These are phyloP conservation scores for Leptobrachium leishanense DNA, from an alignment of 2,113 vertebrate genomes.

Conservation along the genomic window DNA sequence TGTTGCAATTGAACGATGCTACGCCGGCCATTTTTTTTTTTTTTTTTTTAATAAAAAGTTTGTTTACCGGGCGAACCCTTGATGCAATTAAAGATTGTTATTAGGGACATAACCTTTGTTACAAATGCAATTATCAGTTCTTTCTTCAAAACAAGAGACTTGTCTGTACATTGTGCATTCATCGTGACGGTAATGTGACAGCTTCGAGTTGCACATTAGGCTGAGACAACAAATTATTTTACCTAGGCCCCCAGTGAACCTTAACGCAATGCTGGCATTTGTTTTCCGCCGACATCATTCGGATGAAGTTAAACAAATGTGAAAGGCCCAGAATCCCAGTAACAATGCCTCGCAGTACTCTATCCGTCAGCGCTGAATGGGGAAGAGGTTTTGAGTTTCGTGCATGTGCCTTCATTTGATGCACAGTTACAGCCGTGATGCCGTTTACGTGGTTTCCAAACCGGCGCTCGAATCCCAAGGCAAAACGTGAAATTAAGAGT, in stretches of 20 bases:
- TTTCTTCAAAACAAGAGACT: neutral
- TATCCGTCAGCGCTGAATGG: neutral
- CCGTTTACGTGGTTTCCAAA: too few species aligned
- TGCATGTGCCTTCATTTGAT: neutral
- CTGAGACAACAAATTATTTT: slow-evolving; percentile 39
- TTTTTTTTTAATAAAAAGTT: neutral
- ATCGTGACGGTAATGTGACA: slow-evolving; percentile 33
- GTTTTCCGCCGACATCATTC: slow-evolving; percentile 17
- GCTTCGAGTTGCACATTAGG: slow-evolving; percentile 24
- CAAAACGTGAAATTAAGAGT: too few species aligned
- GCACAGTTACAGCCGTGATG: neutral
- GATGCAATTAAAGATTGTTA: slow-evolving; percentile 37
- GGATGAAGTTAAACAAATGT: slow-evolving; percentile 6
- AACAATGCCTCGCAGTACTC: slow-evolving; percentile 2
- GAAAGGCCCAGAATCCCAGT: neutral
- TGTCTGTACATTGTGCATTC: slow-evolving; percentile 2
- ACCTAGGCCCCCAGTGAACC: slow-evolving; percentile 23
- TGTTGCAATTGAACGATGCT: neutral
- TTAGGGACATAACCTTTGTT: slow-evolving; percentile 30
- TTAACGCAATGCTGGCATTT: slow-evolving; percentile 10
- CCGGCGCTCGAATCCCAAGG: too few species aligned
- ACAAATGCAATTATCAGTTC: slow-evolving; percentile 16
- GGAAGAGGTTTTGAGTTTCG: slow-evolving; percentile 5
- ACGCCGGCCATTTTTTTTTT: neutral
- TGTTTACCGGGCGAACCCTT: slow-evolving; percentile 15